A percentile compares a stretch with the other conserved stretches of the same genome.
Conservation (phyloP, 2,888 invertebrate species). For the Artemia sinica region DNA sequence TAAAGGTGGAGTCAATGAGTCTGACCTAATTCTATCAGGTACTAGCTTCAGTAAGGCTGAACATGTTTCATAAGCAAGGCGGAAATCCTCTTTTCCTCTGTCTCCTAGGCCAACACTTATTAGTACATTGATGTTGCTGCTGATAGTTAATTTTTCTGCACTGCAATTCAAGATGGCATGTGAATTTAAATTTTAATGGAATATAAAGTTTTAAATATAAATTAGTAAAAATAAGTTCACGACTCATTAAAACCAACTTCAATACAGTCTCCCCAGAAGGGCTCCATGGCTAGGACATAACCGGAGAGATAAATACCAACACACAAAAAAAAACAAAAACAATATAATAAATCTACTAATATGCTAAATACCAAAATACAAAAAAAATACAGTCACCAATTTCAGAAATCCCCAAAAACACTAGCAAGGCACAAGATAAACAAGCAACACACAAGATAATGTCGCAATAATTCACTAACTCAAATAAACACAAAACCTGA, state of each 20-base stretch:
- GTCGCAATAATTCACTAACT: too few species aligned
- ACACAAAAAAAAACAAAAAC: too few species aligned
- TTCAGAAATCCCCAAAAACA: too few species aligned
- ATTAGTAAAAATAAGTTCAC: conserved; percentile 16
- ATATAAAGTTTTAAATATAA: conserved; percentile 37
- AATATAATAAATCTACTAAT: too few species aligned
- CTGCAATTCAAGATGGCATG: conserved; percentile 28
- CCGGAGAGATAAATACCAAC: too few species aligned
- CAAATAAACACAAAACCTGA: too few species aligned
- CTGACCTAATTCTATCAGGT: conserved; percentile 25
- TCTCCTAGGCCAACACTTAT: conserved; percentile 49
- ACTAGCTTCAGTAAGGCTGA: conserved; percentile 39
- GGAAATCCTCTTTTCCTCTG: conserved; percentile 37
- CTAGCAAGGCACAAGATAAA: too few species aligned
- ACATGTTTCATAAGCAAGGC: conserved; percentile 42
- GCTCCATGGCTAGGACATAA: too few species aligned
- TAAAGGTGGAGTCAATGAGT: conserved; percentile 24
- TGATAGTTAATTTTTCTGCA: conserved; percentile 33
- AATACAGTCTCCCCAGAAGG: too few species aligned
- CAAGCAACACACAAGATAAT: too few species aligned
- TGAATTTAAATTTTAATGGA: conserved; percentile 2
- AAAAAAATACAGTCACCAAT: too few species aligned
- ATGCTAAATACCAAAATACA: too few species aligned
- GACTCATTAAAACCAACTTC: not conserved
- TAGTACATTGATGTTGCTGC: conserved; percentile 50